Evolutionary conservation across 2,113 vertebrate species (phyloP).

Genomic region (Hippocampus comes): DNA sequence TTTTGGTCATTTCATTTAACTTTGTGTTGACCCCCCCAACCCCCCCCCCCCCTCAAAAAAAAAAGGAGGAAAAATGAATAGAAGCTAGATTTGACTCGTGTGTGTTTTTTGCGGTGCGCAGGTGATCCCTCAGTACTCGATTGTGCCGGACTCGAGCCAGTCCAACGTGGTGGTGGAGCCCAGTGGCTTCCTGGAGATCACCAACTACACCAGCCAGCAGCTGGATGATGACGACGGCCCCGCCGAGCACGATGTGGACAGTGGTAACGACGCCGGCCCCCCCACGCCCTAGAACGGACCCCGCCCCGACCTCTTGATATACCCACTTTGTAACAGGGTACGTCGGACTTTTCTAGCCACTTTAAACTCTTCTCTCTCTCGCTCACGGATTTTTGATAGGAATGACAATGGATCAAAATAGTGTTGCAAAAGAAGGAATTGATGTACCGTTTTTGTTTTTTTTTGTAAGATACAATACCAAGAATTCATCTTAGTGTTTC

Average conservation of each 20-base stretch:
- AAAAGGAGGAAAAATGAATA: too few relatives aligned
- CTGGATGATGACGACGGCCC: constrained; percentile 82
- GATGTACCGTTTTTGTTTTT: neutral
- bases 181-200: constrained; percentile 95
- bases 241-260: constrained; percentile 90
- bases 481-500: constrained; percentile 42
- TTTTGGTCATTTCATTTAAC: too few relatives aligned
- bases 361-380: too few relatives aligned
- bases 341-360: neutral
- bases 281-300: constrained; percentile 69
- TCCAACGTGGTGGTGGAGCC: constrained; percentile 98
- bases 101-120: constrained; percentile 50
- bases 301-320: neutral
- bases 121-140: constrained; percentile 95
- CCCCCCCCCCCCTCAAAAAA: too few relatives aligned
- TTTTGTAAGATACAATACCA: constrained; percentile 43
- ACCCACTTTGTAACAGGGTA: neutral
- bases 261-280: constrained; percentile 89
- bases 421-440: constrained; percentile 7
- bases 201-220: constrained; percentile 96
- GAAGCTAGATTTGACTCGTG: too few relatives aligned
- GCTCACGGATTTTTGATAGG: neutral
- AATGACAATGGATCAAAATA: neutral
- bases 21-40: too few relatives aligned
- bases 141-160: constrained; percentile 91